Evolutionary conservation across 2,888 invertebrate species (phyloP).

Genomic region (Dorcus parallelipipedus): DNA sequence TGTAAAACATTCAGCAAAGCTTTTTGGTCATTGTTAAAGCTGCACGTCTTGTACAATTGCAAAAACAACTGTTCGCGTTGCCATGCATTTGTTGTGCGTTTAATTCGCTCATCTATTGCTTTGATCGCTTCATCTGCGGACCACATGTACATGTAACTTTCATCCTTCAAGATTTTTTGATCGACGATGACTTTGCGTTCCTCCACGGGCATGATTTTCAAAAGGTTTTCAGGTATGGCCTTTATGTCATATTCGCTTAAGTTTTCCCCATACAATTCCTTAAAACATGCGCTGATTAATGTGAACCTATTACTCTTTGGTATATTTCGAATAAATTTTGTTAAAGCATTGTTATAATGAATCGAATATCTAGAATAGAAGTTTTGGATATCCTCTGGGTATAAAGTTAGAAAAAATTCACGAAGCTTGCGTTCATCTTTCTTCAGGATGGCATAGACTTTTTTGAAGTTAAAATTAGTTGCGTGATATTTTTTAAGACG

Average conservation of each 20-base stretch:
- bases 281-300: not conserved
- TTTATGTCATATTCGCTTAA: not conserved
- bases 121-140: not conserved
- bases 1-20: not conserved
- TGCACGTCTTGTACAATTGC: not conserved
- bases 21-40: not conserved
- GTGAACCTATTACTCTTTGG: not conserved
- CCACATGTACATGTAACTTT: conserved; percentile 1
- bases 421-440: not conserved
- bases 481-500: not conserved
- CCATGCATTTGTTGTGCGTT: not conserved
- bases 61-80: not conserved
- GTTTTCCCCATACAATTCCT: conserved; percentile 1
- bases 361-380: not conserved
- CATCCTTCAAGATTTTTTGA: conserved; percentile 1
- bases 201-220: conserved; percentile 2
- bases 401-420: conserved; percentile 2
- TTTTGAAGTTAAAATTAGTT: not conserved
- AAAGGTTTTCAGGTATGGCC: not conserved
- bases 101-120: conserved; percentile 4
- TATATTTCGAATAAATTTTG: not conserved
- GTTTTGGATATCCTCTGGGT: conserved; percentile 6
- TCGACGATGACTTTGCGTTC: conserved; percentile 2
- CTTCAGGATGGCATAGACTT: not conserved
- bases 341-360: not conserved